Base-by-base conservation (phyloP, 37 sponge, comb jelly and placozoan species). In the Cliona cf. orientalis region DNA sequence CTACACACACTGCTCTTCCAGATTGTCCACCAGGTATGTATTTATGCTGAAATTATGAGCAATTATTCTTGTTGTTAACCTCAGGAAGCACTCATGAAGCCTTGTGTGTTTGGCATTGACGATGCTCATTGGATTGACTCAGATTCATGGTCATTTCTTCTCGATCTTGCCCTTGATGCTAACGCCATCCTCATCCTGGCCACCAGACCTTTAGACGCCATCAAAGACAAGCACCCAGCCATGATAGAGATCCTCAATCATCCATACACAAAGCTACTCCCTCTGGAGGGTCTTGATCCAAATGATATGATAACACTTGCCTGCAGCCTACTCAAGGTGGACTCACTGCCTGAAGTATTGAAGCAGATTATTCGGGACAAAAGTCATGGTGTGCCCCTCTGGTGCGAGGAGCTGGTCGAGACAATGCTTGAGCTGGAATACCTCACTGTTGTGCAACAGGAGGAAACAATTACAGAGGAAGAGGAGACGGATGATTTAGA, bases 111-210 rank as follows among this genome's bases (percentile, higher is more conserved):
- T 74, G 91, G 92, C 0, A 71, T 97, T 46, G 97, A 97, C 43
- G 89, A 97, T 60, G 97, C 97, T 63, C 97, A 97, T 66, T 89
- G 85, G 81, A 86, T 97, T 64, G 97, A 97, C 57, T 43, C 81
- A 57, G 87, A 97, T 44, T 97, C 97, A 0, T 97, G 97, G 97
- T 42, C 83, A 6, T 94, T 97, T 74, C 79, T 97, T 31, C 57
- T 87, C 5, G 97, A 97, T 73, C 71, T 94, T 17, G 79, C 95
- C 38, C 53, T 66, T 35, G 92, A 94, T 45, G 76, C 74, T 38
- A 91, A 90, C 49, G 88, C 85, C 34, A 82, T 91, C 34, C 46
- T 94, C 11, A 43, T 91, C n/a, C 33, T 94, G 35, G 41, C 86
- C 37, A 78, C 91, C 49, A 49, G 77, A 6, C 76, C 68, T 22